phyloP scores from a whole-genome alignment of 2,797 vertebrate species.

The Pelodytes ibericus region DNA sequence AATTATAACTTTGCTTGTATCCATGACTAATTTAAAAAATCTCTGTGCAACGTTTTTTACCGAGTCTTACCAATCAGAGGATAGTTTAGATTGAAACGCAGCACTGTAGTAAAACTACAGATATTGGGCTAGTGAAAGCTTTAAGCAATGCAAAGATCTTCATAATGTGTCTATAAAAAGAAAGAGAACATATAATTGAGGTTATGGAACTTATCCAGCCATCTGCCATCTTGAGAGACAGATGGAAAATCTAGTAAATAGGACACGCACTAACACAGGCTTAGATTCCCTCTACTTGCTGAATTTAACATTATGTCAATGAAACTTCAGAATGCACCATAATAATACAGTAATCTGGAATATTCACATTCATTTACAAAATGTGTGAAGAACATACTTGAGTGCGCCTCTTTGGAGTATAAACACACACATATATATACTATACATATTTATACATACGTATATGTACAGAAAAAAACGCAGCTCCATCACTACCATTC shows the following conservation, averaged over 20 bases:
- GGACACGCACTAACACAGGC: slow-evolving; percentile 6
- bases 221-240: slow-evolving; percentile 44
- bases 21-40: too few species aligned
- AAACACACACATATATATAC: too few species aligned
- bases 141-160: slow-evolving; percentile 3
- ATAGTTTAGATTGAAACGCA: background rate
- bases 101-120: background rate
- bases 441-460: too few species aligned
- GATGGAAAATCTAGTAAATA: slow-evolving; percentile 46
- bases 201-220: slow-evolving; percentile 34
- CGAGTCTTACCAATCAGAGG: background rate
- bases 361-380: too few species aligned
- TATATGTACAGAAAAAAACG: too few species aligned
- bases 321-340: background rate
- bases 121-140: background rate
- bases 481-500: too few species aligned
- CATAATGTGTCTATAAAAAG: slow-evolving; percentile 8
- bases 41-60: too few species aligned
- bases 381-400: too few species aligned
- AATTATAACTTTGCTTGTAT: too few species aligned
- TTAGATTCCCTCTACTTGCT: background rate
- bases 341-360: too few species aligned
- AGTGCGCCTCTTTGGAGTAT: too few species aligned
- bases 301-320: too few species aligned
- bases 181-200: slow-evolving; percentile 29